Evolutionary conservation across 2,888 invertebrate genomes (phyloP), one percentile per base, ranked within the genome.

Genomic region (Orthosia cruda): DNA sequence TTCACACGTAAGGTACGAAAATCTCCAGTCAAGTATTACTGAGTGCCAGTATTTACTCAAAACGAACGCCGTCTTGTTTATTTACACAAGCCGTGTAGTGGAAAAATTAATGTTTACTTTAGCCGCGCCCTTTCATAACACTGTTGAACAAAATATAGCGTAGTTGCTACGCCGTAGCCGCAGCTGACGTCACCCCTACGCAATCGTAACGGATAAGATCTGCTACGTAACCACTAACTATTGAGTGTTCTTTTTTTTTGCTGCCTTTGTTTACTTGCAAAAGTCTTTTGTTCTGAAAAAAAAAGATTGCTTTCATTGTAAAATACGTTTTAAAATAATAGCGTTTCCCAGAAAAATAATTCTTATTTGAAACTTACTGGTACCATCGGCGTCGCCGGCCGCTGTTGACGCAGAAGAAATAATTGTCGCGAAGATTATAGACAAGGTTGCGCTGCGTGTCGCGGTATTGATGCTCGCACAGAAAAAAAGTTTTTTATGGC

Each of bases 161-260:
- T 9, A 65, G 49, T 77, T 62, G 67, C 71, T 80, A 71, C 64
- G 59, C 20, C 59, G 67, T 57, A 68, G 59, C 20, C 59, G 67
- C 52, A 68, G 71, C 40, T 47, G 59, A 79, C 49, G 55, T 68
- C 71, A 80, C 16, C 49, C 61, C 71, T 67, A 58, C 78, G 62
- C 1, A 59, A 1, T 59, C 7, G 59, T 7, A 13, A 58, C 13
- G 16, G 52, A 59, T 73, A 50, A 67, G 23, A 68, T 68, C 76
- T 49, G 49, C 76, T 70, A 77, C 65, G 20, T 18, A n/a, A 32
- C 23, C 4, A 11, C 18, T 20, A 4, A n/a, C 32, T 16, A 47
- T n/a, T 18, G 12, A 23, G 16, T 65, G 12, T 2, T 23, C 7
- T 58, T 15, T 40, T 54, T 40, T 54, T 26, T 59, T 52, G 45